A percentile compares a stretch with the other conserved stretches of the same genome.
phyloP scores from a whole-genome alignment of 2,113 vertebrate genomes.

The Cryptoleucopteryx plumbea region DNA sequence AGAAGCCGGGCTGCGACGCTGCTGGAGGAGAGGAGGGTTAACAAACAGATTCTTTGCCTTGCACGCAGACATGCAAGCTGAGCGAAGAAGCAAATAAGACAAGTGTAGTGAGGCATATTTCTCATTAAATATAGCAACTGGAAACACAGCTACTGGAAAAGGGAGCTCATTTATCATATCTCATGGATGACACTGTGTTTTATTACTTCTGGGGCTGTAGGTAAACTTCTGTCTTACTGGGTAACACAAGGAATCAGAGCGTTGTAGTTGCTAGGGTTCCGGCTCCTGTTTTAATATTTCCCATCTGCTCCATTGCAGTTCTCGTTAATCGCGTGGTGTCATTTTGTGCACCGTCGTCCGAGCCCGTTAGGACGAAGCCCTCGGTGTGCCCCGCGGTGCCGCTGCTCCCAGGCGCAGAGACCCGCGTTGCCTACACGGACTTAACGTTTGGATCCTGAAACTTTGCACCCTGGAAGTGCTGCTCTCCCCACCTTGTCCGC shows the following conservation, averaged over 20 bases:
- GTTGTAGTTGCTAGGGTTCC: not conserved
- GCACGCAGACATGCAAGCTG: fast-evolving
- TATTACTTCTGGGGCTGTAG: slow-evolving; percentile 1
- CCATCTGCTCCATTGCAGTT: not conserved
- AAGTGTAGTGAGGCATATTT: not conserved
- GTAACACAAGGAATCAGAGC: not conserved
- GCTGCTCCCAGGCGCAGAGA: not conserved
- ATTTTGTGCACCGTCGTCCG: fast-evolving
- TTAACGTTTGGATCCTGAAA: too few relatives aligned
- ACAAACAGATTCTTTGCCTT: not conserved
- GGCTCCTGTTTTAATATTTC: not conserved
- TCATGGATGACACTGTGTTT: not conserved
- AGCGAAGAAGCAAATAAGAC: not conserved
- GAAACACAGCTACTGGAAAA: not conserved
- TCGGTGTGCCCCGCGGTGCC: fast-evolving
- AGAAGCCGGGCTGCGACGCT: not conserved
- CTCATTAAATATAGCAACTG: slow-evolving; percentile 12
- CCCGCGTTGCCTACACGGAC: fast-evolving
- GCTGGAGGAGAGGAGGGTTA: not conserved
- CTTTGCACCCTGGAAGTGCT: not conserved
- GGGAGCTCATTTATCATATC: slow-evolving; percentile 22
- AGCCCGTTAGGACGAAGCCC: not conserved
- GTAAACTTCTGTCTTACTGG: not conserved
- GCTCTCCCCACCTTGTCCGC: not conserved
- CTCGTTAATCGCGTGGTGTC: fast-evolving